Evolutionary conservation across 2,797 vertebrate genomes (phyloP).

Genomic region (Limnodromus scolopaceus): DNA sequence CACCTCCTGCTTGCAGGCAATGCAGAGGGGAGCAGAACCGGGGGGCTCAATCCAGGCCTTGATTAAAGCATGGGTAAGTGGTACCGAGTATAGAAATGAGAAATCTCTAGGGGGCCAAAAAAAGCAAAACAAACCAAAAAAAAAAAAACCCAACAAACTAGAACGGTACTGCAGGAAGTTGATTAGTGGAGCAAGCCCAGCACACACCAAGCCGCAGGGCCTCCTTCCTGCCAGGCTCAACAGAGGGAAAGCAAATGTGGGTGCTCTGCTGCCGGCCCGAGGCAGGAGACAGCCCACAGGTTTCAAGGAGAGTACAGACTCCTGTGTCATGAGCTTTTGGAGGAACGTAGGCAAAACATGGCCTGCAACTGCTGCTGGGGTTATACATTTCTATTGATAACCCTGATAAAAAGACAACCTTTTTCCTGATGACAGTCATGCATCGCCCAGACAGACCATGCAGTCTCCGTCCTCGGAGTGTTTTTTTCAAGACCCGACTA

Average conservation of each 20-base stretch:
- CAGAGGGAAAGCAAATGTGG: neutral
- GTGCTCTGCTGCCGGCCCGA: fast-evolving
- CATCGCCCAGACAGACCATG: fast-evolving
- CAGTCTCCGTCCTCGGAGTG: neutral
- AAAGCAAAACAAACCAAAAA: neutral
- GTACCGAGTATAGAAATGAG: neutral
- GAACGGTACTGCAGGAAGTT: neutral
- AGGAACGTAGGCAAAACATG: neutral
- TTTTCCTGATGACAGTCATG: neutral
- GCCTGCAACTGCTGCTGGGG: neutral
- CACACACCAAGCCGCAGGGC: neutral
- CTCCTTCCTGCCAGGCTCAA: neutral
- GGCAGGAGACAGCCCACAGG: neutral
- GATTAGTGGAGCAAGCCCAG: neutral
- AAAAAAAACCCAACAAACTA: neutral
- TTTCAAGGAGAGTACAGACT: neutral
- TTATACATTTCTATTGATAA: neutral
- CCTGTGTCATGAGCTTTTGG: neutral
- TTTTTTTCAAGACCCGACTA: neutral
- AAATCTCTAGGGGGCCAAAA: neutral
- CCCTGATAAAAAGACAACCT: neutral
- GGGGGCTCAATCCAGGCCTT: neutral
- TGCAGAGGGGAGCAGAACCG: neutral
- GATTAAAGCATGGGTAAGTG: neutral
- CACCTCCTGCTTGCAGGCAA: neutral